Conservation (phyloP, 2,797 vertebrate species). For the Takifugu ocellatus region DNA sequence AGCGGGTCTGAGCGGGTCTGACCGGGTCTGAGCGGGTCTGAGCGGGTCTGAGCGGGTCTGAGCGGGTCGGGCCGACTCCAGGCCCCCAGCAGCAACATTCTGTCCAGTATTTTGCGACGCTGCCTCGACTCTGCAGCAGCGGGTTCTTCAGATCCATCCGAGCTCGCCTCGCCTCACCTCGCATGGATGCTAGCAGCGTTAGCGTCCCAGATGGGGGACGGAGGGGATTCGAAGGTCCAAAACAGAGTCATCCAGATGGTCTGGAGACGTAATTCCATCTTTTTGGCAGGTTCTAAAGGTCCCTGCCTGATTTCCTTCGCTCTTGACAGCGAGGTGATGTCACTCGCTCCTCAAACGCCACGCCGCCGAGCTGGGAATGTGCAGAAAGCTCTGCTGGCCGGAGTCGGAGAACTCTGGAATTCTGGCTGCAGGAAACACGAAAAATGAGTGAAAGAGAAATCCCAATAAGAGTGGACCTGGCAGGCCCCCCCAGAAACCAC, state of each 20-base stretch:
- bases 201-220: no score
- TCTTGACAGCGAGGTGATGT: conserved; percentile 47
- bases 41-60: no score
- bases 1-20: no score
- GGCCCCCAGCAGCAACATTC: no score
- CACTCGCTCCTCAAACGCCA: conserved; percentile 51
- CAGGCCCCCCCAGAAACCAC: conserved; percentile 1
- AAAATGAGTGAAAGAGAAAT: conserved; percentile 36
- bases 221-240: conserved; percentile 15
- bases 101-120: no score
- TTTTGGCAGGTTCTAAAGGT: conserved; percentile 43
- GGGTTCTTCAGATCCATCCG: no score
- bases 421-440: conserved; percentile 32
- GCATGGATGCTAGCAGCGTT: no score
- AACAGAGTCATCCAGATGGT: conserved; percentile 4
- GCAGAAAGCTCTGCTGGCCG: conserved; percentile 36
- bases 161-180: no score
- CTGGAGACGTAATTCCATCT: conserved; percentile 44
- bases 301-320: conserved; percentile 28
- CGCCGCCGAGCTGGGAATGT: conserved; percentile 54
- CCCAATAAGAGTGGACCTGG: conserved; percentile 44
- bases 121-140: no score
- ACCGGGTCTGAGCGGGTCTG: no score
- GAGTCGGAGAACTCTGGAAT: conserved; percentile 36
- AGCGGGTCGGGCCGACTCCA: no score